A percentile compares a stretch with the other conserved stretches of the same genome.
phyloP scores from a whole-genome alignment of 1,140 invertebrate genomes.

The Penaeus indicus region DNA sequence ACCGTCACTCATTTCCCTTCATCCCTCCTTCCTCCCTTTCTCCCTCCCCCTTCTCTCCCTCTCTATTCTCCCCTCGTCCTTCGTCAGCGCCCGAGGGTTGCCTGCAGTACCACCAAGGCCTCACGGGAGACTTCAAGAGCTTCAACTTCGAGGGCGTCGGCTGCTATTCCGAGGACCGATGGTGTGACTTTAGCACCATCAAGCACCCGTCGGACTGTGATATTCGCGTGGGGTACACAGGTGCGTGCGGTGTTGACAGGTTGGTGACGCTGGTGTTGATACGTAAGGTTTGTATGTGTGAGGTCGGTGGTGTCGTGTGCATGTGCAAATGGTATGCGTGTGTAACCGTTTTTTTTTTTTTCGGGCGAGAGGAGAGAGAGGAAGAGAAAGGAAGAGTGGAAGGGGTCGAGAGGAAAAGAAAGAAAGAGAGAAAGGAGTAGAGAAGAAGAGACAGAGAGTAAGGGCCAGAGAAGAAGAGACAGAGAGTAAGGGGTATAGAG shows the following conservation, averaged over 20 bases:
- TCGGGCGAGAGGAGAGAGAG: too few relatives aligned
- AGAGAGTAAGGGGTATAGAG: too few relatives aligned
- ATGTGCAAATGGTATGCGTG: too few relatives aligned
- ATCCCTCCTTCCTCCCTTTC: not conserved
- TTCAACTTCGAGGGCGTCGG: constrained; percentile 66
- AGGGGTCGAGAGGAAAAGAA: too few relatives aligned
- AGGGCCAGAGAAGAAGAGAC: too few relatives aligned
- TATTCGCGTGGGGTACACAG: constrained; percentile 59
- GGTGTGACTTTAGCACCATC: constrained; percentile 58
- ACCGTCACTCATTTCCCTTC: not conserved
- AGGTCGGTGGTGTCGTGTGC: too few relatives aligned
- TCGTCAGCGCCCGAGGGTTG: constrained; percentile 67
- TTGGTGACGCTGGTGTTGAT: not conserved
- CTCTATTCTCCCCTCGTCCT: not conserved
- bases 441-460: too few relatives aligned
- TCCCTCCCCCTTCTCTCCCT: not conserved
- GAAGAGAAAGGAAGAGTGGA: too few relatives aligned
- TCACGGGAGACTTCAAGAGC: constrained; percentile 64
- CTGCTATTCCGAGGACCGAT: constrained; percentile 60
- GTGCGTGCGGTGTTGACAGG: not conserved
- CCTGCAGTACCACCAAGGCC: constrained; percentile 66
- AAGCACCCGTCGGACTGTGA: constrained; percentile 59
- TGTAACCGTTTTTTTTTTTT: too few relatives aligned
- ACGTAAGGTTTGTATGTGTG: not conserved
- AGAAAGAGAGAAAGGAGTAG: too few relatives aligned